Percentiles rank a stretch among this genome's conserved stretches.
phyloP scores from a whole-genome alignment of 2,113 vertebrate genomes.

The Sinocyclocheilus maitianheensis region DNA sequence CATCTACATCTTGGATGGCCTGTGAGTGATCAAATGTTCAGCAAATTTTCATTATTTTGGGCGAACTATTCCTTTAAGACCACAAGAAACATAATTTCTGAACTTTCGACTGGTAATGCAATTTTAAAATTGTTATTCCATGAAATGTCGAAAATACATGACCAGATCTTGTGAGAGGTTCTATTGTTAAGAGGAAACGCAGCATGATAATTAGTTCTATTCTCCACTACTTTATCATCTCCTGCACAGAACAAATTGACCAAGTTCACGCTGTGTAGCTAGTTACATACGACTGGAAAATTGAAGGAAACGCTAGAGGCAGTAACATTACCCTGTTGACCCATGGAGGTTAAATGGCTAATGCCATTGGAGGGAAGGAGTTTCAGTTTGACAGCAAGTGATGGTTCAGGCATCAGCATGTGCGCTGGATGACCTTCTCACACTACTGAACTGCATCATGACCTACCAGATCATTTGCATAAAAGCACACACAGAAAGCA shows the following conservation, averaged over 20 bases:
- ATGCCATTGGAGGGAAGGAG: conserved; percentile 24
- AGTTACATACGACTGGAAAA: conserved; percentile 1
- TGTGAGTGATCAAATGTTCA: too few relatives aligned
- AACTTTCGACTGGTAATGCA: not conserved
- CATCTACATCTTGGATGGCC: not conserved
- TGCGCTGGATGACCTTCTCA: conserved; percentile 33
- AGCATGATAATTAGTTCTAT: not conserved
- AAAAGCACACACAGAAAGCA: not conserved
- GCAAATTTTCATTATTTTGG: not conserved
- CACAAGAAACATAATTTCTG: not conserved
- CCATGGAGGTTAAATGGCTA: conserved; percentile 50
- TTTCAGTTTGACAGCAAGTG: not conserved
- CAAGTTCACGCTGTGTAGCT: not conserved
- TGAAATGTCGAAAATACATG: not conserved
- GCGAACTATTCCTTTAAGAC: not conserved
- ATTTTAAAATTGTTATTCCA: not conserved
- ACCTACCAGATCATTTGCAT: not conserved
- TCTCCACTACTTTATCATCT: conserved; percentile 7
- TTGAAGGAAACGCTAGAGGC: conserved; percentile 48
- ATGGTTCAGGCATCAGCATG: conserved; percentile 21
- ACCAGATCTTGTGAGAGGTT: not conserved
- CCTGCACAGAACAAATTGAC: not conserved
- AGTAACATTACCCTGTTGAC: conserved; percentile 52
- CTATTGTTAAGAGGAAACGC: not conserved
- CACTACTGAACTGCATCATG: not conserved